Conservation (phyloP, 2,888 invertebrate genomes). For the Cylloceria caligata region DNA sequence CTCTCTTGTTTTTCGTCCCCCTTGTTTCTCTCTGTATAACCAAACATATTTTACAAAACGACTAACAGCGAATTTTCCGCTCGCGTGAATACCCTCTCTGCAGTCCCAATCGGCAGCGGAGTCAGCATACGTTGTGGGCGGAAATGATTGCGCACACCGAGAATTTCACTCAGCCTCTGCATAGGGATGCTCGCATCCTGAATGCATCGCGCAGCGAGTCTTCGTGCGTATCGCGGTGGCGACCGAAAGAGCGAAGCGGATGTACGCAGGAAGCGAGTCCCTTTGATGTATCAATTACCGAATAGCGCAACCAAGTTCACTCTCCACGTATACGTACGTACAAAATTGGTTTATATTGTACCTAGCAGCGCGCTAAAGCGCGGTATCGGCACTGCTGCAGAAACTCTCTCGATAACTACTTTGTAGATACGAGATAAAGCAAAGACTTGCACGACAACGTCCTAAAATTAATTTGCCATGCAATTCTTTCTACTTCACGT, state of each 20-base stretch:
- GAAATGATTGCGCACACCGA: conserved; percentile 65
- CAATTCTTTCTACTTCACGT: not conserved
- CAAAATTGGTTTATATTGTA: conserved; percentile 64
- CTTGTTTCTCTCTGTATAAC: conserved; percentile 30
- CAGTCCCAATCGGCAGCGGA: conserved; percentile 44
- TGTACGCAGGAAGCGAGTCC: conserved; percentile 62
- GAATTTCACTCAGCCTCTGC: conserved; percentile 54
- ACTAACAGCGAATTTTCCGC: conserved; percentile 64
- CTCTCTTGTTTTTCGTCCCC: conserved; percentile 1
- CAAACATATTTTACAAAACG: conserved; percentile 67
- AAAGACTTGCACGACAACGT: conserved; percentile 11
- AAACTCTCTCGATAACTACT: conserved; percentile 12
- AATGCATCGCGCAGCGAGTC: conserved; percentile 33
- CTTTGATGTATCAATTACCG: conserved; percentile 75
- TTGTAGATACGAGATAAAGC: not conserved
- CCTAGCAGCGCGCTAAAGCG: conserved; percentile 26
- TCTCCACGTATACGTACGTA: conserved; percentile 37
- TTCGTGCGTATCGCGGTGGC: conserved; percentile 45
- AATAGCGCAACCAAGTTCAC: conserved; percentile 64
- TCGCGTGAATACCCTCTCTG: conserved; percentile 59
- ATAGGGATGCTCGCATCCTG: conserved; percentile 46
- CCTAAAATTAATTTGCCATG: conserved; percentile 46
- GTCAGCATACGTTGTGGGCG: conserved; percentile 58
- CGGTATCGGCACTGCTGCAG: conserved; percentile 42
- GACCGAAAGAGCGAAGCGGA: conserved; percentile 54